phyloP scores from a whole-genome alignment of 2,888 invertebrate genomes.

The Drosophila kanekoi region DNA sequence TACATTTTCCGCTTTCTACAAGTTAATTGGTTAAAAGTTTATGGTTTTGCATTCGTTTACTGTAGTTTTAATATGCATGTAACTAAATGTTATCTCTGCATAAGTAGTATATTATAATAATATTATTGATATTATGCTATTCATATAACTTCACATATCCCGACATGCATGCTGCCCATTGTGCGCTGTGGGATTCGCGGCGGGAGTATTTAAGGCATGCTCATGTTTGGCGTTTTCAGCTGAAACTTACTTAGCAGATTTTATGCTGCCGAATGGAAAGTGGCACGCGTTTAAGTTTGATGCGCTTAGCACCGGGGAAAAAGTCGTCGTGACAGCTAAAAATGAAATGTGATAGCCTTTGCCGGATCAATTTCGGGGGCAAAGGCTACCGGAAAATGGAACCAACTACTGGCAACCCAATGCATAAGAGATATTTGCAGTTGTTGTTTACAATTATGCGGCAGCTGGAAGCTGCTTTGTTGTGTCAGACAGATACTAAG shows the following conservation, averaged over 20 bases:
- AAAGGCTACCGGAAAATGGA: not conserved
- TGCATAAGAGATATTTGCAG: conserved; percentile 48
- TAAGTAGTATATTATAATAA: too few species aligned
- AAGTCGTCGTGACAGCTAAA: conserved; percentile 36
- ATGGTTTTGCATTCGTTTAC: too few species aligned
- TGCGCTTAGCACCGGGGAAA: conserved; percentile 12
- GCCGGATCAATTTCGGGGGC: conserved; percentile 2
- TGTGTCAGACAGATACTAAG: conserved; percentile 11
- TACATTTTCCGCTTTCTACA: too few species aligned
- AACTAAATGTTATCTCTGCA: too few species aligned
- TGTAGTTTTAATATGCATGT: too few species aligned
- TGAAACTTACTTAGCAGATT: conserved; percentile 35
- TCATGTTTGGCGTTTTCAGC: conserved; percentile 5
- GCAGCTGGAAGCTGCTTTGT: conserved; percentile 60
- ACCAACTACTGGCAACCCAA: conserved; percentile 6
- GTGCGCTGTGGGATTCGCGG: conserved; percentile 13
- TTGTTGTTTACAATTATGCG: conserved; percentile 72
- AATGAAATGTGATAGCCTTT: conserved; percentile 43
- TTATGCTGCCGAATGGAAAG: conserved; percentile 14
- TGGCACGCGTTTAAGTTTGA: conserved; percentile 24
- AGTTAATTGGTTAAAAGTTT: too few species aligned
- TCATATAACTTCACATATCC: too few species aligned
- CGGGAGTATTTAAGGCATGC: conserved; percentile 9
- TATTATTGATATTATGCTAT: too few species aligned
- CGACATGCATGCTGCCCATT: conserved; percentile 13